These are phyloP conservation scores for Autographa gamma DNA, from an alignment of 2,888 invertebrate species.

Conservation along the genomic window DNA sequence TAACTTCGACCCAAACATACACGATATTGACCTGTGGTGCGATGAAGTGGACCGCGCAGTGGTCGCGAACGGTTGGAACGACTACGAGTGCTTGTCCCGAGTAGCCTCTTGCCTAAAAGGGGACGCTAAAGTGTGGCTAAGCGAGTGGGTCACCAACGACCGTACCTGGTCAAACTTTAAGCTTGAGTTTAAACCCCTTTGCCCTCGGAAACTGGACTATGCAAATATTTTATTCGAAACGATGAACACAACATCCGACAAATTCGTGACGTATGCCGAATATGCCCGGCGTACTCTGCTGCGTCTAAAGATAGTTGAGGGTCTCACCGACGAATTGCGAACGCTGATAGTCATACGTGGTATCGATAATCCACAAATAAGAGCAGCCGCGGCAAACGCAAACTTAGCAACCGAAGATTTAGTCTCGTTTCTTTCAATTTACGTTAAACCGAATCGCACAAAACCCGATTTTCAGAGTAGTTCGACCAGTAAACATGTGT, in stretches of 20 bases:
- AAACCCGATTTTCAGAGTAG: background rate
- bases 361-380: conserved; percentile 38
- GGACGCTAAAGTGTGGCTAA: background rate
- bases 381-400: conserved; percentile 55
- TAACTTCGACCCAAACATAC: too few relatives aligned
- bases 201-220: conserved; percentile 36
- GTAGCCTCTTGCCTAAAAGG: too few relatives aligned
- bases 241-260: conserved; percentile 43
- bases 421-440: conserved; percentile 54
- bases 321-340: conserved; percentile 54
- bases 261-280: conserved; percentile 55
- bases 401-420: conserved; percentile 37
- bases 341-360: conserved; percentile 21
- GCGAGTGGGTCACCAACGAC: conserved; percentile 36
- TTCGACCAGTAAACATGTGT: too few relatives aligned
- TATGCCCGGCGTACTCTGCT: conserved; percentile 57
- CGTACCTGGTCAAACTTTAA: conserved; percentile 28
- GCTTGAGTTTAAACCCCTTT: conserved; percentile 39
- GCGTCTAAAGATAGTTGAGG: conserved; percentile 50
- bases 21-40: too few relatives aligned
- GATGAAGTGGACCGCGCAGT: too few relatives aligned
- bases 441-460: conserved; percentile 33
- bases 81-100: too few relatives aligned
- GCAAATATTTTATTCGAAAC: conserved; percentile 31
- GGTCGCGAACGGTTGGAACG: too few relatives aligned